Evolutionary conservation across 2,888 invertebrate genomes (phyloP).

Genomic region (Apotomis turbidana): DNA sequence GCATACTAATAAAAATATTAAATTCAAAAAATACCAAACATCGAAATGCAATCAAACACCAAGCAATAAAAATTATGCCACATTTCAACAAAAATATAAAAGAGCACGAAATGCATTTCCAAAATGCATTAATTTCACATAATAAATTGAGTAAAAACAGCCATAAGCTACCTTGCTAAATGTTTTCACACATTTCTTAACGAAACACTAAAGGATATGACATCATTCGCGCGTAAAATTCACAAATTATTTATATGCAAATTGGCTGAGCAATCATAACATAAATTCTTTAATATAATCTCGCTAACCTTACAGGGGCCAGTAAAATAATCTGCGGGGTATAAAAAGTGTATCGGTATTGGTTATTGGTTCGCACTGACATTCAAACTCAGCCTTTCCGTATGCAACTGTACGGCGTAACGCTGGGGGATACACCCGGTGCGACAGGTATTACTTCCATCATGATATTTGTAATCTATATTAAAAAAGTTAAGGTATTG

Average conservation of each 20-base stretch:
- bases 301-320: constrained; percentile 56
- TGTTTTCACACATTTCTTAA: constrained; percentile 63
- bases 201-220: constrained; percentile 63
- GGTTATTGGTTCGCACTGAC: constrained; percentile 49
- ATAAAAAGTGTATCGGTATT: constrained; percentile 50
- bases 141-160: constrained; percentile 51
- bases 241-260: constrained; percentile 73
- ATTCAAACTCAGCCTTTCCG: constrained; percentile 52
- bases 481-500: too few species aligned
- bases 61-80: constrained; percentile 12
- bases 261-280: constrained; percentile 74
- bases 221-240: constrained; percentile 71
- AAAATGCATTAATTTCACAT: constrained; percentile 37
- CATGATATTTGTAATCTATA: too few species aligned
- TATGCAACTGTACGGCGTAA: constrained; percentile 30
- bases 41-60: background rate
- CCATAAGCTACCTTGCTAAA: constrained; percentile 51
- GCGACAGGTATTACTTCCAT: too few species aligned
- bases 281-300: constrained; percentile 68
- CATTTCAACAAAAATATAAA: constrained; percentile 8
- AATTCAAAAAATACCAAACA: background rate
- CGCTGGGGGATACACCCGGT: background rate
- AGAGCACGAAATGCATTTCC: constrained; percentile 12
- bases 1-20: background rate
- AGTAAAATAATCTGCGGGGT: constrained; percentile 55